Evolutionary conservation across 2,797 vertebrate species (phyloP).

Genomic region (Sibirionetta formosa): DNA sequence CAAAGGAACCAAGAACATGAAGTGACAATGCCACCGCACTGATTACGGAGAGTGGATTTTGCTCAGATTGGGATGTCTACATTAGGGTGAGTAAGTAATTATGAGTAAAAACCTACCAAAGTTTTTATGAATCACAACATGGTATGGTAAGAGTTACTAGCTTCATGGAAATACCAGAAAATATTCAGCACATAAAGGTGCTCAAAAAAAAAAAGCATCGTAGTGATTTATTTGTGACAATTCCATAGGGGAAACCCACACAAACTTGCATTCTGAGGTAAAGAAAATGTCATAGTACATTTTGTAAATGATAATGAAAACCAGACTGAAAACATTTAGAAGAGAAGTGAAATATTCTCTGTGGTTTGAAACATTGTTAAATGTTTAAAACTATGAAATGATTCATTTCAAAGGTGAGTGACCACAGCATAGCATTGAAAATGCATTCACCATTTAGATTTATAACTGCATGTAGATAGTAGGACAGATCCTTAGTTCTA

Average conservation of each 20-base stretch:
- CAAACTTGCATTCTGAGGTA: not conserved
- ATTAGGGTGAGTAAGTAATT: not conserved
- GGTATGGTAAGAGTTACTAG: not conserved
- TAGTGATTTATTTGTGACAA: conserved; percentile 27
- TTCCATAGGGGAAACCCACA: not conserved
- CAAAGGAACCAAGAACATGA: conserved; percentile 78
- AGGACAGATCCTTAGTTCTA: not conserved
- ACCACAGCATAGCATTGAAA: not conserved
- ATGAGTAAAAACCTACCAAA: not conserved
- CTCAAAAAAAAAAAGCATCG: not conserved
- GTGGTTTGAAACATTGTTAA: not conserved
- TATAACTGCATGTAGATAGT: not conserved
- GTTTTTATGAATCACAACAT: not conserved
- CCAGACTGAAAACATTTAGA: conserved; percentile 8
- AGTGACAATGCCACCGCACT: conserved; percentile 57
- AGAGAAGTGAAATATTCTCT: not conserved
- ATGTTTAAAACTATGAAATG: not conserved
- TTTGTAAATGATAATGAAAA: conserved; percentile 29
- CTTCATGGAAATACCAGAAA: not conserved
- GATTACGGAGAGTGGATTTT: conserved; percentile 21
- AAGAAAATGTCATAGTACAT: not conserved
- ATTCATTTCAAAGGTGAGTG: not conserved
- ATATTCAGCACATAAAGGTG: not conserved
- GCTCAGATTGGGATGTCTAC: conserved; percentile 3
- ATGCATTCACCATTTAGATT: not conserved